A percentile compares a stretch with the other conserved stretches of the same genome.
These are phyloP conservation scores for Tiphia femorata DNA, from an alignment of 2,888 invertebrate species.

Conservation along the genomic window DNA sequence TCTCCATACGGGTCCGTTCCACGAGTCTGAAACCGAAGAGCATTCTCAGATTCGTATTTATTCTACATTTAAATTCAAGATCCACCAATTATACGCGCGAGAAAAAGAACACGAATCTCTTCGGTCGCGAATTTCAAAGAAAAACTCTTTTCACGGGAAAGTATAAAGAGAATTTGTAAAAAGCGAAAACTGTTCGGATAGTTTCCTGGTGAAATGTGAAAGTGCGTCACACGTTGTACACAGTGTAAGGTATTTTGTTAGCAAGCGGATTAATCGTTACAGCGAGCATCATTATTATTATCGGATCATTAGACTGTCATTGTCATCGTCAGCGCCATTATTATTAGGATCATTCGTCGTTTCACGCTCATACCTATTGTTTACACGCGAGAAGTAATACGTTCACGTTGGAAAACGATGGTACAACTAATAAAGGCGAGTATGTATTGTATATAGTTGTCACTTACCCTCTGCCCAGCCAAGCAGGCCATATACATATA, in stretches of 20 bases:
- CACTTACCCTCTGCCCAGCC: constrained; percentile 59
- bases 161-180: constrained; percentile 11
- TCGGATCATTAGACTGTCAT: constrained; percentile 22
- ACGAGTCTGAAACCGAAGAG: too few relatives aligned
- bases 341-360: constrained; percentile 19
- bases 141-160: too few relatives aligned
- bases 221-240: constrained; percentile 57
- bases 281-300: constrained; percentile 26
- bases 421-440: constrained; percentile 67
- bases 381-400: constrained; percentile 32
- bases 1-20: too few relatives aligned
- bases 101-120: too few relatives aligned
- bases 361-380: constrained; percentile 14
- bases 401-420: constrained; percentile 57
- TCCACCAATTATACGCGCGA: too few relatives aligned
- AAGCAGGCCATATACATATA: constrained; percentile 46
- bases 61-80: too few relatives aligned
- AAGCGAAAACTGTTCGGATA: constrained; percentile 54
- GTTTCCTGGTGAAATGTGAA: too few relatives aligned
- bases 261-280: constrained; percentile 48
- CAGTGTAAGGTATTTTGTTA: constrained; percentile 66
- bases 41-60: too few relatives aligned
- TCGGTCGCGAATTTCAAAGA: too few relatives aligned
- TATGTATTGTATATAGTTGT: constrained; percentile 68
- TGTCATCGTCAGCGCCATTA: constrained; percentile 26